These are phyloP conservation scores for Arbacia lixula DNA, from an alignment of 53 echinoderm and acorn worm genomes.

Conservation along the genomic window DNA sequence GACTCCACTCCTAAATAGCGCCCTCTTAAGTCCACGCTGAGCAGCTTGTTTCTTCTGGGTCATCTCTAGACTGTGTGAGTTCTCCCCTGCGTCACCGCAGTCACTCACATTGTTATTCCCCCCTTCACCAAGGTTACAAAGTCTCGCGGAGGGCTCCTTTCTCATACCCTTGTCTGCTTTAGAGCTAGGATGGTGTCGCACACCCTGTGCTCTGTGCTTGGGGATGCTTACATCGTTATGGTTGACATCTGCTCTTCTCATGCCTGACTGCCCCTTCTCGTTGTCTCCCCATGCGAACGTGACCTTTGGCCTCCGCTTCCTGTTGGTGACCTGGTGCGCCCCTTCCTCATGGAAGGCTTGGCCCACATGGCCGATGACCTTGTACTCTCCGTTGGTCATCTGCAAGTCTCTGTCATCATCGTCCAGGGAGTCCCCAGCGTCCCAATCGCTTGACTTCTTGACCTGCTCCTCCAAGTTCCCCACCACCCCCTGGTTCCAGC, in stretches of 20 bases:
- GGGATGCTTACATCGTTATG: too few relatives aligned
- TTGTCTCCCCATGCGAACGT: conserved; percentile 40
- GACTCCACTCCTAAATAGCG: conserved; percentile 1
- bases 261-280: too few relatives aligned
- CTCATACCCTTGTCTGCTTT: too few relatives aligned
- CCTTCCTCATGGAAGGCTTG: conserved; percentile 31
- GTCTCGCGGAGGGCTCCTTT: too few relatives aligned
- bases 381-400: background rate
- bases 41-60: conserved; percentile 8
- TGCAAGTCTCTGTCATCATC: background rate
- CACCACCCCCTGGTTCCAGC: background rate
- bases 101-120: too few relatives aligned
- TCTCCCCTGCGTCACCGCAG: too few relatives aligned
- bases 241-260: too few relatives aligned
- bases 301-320: conserved; percentile 27
- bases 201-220: too few relatives aligned
- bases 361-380: conserved; percentile 15
- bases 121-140: too few relatives aligned
- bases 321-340: background rate
- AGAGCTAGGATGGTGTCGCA: too few relatives aligned
- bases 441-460: background rate
- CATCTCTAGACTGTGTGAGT: background rate
- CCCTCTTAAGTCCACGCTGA: conserved; percentile 19
- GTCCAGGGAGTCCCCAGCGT: background rate
- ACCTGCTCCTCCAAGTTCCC: conserved; percentile 18